Evolutionary conservation across 2,888 invertebrate species (phyloP).

Genomic region (Pseudolycoriella hygida): DNA sequence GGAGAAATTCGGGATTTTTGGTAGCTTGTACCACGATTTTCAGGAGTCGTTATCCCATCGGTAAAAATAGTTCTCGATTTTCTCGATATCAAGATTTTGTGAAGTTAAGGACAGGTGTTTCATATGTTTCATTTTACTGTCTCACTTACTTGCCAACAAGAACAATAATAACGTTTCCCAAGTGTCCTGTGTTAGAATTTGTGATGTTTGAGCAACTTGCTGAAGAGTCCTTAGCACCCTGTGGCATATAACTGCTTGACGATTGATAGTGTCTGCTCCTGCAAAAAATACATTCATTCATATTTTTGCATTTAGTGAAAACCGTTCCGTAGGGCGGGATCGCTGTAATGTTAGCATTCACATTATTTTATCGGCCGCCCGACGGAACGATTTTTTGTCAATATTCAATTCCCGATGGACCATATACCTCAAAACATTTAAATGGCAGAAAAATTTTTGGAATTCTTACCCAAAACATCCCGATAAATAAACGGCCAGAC

Average conservation of each 20-base stretch:
- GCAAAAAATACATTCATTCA: slow-evolving; percentile 3
- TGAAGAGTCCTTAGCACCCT: slow-evolving; percentile 74
- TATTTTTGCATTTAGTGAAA: too few species aligned
- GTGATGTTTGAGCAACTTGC: slow-evolving; percentile 58
- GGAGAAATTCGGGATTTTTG: too few species aligned
- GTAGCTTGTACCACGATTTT: too few species aligned
- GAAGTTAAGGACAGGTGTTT: too few species aligned
- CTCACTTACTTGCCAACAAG: slow-evolving; percentile 46
- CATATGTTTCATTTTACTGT: too few species aligned
- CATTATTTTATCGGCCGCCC: neutral
- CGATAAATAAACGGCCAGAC: slow-evolving; percentile 81
- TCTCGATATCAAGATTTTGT: too few species aligned
- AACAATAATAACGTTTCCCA: slow-evolving; percentile 83
- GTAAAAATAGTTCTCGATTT: too few species aligned
- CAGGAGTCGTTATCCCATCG: too few species aligned
- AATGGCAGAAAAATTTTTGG: neutral
- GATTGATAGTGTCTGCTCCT: slow-evolving; percentile 80
- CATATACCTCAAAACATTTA: too few species aligned
- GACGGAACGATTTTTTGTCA: neutral
- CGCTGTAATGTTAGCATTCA: neutral
- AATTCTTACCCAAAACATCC: slow-evolving; percentile 60
- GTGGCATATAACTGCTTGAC: slow-evolving; percentile 87
- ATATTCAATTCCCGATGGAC: too few species aligned
- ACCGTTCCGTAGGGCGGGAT: too few species aligned
- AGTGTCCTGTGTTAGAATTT: slow-evolving; percentile 61